Conservation (phyloP, 2,888 invertebrate genomes). For the Dicycla oo region DNA sequence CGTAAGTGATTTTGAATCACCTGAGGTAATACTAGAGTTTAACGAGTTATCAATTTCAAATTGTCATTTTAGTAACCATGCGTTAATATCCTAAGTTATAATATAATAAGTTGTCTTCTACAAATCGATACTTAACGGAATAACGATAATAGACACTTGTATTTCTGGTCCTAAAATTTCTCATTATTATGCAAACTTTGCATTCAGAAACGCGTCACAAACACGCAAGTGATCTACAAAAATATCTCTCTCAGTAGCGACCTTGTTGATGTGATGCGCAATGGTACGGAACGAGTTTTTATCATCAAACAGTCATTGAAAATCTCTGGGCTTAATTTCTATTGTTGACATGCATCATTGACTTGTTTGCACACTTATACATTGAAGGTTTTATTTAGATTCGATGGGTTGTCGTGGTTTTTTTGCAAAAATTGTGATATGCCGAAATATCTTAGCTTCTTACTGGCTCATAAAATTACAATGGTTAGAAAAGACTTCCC, state of each 20-base stretch:
- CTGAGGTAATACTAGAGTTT: neutral
- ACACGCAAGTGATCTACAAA: slow-evolving; percentile 17
- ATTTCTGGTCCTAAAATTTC: neutral
- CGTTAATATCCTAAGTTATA: no score
- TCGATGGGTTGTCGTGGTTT: slow-evolving; percentile 1
- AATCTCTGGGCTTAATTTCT: slow-evolving; percentile 42
- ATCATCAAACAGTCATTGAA: slow-evolving; percentile 44
- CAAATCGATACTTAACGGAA: neutral
- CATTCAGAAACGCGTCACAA: neutral
- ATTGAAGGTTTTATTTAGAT: slow-evolving; percentile 49
- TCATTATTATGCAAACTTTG: neutral
- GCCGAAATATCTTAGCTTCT: neutral
- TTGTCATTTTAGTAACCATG: no score
- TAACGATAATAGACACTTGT: neutral
- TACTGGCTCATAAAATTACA: neutral
- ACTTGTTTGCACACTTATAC: slow-evolving; percentile 48
- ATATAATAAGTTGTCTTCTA: no score
- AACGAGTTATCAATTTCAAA: neutral
- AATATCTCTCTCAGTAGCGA: slow-evolving; percentile 32
- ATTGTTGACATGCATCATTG: slow-evolving; percentile 62
- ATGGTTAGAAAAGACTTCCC: neutral
- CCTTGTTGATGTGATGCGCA: slow-evolving; percentile 48
- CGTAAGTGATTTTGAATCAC: neutral
- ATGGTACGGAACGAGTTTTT: slow-evolving; percentile 51
- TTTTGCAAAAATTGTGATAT: neutral